A percentile compares a stretch with the other conserved stretches of the same genome.
phyloP scores from a whole-genome alignment of 2,113 vertebrate species.

The Lanius ludovicianus region DNA sequence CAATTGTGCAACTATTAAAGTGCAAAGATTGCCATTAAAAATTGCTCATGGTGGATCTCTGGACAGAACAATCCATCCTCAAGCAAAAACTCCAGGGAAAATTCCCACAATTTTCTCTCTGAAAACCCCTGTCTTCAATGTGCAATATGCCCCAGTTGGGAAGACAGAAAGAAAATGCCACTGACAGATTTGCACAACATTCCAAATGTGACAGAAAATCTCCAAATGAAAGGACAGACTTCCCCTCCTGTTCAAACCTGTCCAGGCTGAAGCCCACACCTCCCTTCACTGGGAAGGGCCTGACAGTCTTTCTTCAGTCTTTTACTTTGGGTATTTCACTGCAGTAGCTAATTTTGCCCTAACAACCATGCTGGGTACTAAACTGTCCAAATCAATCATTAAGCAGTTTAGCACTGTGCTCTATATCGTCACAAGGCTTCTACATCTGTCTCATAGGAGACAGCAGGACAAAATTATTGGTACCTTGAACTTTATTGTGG shows the following conservation, averaged over 20 bases:
- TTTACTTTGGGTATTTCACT: background rate
- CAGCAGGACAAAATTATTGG: background rate
- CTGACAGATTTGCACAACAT: background rate
- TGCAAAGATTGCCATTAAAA: background rate
- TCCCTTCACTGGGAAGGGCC: background rate
- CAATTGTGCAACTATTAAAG: background rate
- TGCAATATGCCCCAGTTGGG: background rate
- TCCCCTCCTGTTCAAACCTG: background rate
- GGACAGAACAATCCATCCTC: background rate
- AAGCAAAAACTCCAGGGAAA: background rate
- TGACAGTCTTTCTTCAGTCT: background rate
- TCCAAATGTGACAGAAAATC: background rate
- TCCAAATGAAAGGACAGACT: background rate
- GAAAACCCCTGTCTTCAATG: background rate
- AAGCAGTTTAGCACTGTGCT: background rate
- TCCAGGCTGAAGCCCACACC: background rate
- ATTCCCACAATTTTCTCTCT: background rate
- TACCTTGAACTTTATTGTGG: background rate
- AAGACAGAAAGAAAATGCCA: background rate
- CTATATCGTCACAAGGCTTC: background rate
- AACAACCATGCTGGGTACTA: background rate
- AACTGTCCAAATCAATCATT: background rate
- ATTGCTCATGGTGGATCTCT: background rate
- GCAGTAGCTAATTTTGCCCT: background rate
- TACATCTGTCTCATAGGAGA: background rate